phyloP scores from a whole-genome alignment of 2,888 invertebrate genomes.

The Chirona hameri region DNA sequence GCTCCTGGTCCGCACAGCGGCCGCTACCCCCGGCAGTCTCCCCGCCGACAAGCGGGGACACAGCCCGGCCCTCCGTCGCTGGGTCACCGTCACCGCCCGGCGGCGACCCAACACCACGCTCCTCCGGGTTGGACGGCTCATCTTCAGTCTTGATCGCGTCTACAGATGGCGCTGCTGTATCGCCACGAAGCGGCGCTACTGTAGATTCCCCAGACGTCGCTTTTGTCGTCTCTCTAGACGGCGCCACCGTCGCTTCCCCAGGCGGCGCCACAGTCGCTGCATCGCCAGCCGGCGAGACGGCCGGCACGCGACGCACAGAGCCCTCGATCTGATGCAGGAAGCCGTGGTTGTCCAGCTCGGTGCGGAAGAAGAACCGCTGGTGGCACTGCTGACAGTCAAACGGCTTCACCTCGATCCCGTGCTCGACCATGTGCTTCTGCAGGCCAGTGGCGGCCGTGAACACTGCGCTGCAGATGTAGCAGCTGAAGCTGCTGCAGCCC shows the following conservation, averaged over 20 bases:
- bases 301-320: not conserved
- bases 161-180: not conserved
- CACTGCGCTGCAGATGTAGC: slow-evolving; percentile 81
- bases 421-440: slow-evolving; percentile 76
- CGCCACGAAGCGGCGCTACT: not conserved
- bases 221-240: not conserved
- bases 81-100: not conserved
- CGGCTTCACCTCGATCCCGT: slow-evolving; percentile 73
- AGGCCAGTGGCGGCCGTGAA: slow-evolving; percentile 79
- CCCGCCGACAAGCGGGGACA: not conserved
- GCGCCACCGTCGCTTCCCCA: not conserved
- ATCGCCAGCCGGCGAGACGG: not conserved
- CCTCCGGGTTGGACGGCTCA: not conserved
- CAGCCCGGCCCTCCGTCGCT: not conserved
- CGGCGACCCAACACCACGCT: not conserved
- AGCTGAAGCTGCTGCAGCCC: slow-evolving; percentile 75
- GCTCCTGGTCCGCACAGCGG: not conserved
- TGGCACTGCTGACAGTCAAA: slow-evolving; percentile 81
- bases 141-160: not conserved
- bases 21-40: not conserved
- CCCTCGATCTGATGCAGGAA: slow-evolving; percentile 3
- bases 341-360: slow-evolving; percentile 81
- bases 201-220: not conserved
- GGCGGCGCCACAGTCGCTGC: not conserved
- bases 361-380: slow-evolving; percentile 82